These are phyloP conservation scores for Apaloderma vittatum DNA, from an alignment of 2,113 vertebrate species.

Conservation along the genomic window DNA sequence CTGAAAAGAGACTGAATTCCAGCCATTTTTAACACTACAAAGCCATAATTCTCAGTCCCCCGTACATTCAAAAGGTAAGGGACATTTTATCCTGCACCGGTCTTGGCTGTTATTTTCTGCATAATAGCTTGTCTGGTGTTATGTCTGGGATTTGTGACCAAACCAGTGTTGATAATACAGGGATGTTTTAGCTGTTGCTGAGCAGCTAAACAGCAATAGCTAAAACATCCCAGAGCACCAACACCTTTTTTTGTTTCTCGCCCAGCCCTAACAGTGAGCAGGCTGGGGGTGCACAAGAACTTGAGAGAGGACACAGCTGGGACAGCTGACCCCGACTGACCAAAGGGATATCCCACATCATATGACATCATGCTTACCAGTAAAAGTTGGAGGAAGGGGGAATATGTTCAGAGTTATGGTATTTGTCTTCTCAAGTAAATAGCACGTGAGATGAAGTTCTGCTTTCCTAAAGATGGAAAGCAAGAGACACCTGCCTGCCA, in stretches of 20 bases:
- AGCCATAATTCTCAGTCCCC: not conserved
- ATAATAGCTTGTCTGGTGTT: not conserved
- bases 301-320: not conserved
- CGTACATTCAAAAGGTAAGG: not conserved
- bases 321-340: not conserved
- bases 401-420: not conserved
- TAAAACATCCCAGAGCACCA: not conserved
- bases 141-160: not conserved
- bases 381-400: not conserved
- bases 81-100: not conserved
- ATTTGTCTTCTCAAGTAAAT: not conserved
- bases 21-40: not conserved
- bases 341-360: not conserved
- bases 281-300: not conserved
- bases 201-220: too few species aligned
- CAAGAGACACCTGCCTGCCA: not conserved
- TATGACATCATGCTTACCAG: not conserved
- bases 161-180: not conserved
- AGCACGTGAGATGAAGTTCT: accelerated
- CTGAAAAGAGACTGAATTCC: not conserved
- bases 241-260: not conserved
- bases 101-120: not conserved
- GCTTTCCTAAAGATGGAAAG: not conserved
- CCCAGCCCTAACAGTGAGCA: accelerated
- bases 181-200: not conserved